Evolutionary conservation across 2,888 invertebrate species (phyloP).

Genomic region (Nasonovia ribisnigri): DNA sequence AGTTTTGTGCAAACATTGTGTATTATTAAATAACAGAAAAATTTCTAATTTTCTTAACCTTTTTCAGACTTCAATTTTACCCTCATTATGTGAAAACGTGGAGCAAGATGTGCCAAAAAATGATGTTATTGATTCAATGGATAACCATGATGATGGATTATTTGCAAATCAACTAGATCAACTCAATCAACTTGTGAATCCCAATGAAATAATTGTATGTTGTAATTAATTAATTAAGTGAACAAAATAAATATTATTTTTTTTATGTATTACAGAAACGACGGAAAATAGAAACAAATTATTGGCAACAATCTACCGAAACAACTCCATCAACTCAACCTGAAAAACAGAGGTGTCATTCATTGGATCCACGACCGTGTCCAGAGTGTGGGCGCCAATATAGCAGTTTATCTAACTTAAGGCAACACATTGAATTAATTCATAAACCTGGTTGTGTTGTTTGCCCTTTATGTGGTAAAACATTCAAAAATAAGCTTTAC

Average conservation of each 20-base stretch:
- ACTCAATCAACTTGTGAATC: conserved; percentile 57
- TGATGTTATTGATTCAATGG: conserved; percentile 51
- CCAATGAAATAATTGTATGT: conserved; percentile 55
- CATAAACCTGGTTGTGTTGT: conserved; percentile 77
- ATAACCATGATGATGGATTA: conserved; percentile 55
- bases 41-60: background rate
- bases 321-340: conserved; percentile 15
- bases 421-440: conserved; percentile 78
- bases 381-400: conserved; percentile 77
- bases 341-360: conserved; percentile 71
- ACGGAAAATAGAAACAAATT: conserved; percentile 52
- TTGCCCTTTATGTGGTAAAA: conserved; percentile 76
- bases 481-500: conserved; percentile 77
- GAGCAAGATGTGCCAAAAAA: conserved; percentile 57
- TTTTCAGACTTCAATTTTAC: conserved; percentile 57
- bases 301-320: conserved; percentile 57
- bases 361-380: conserved; percentile 75
- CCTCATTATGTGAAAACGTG: conserved; percentile 52
- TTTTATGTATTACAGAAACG: conserved; percentile 49
- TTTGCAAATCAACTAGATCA: conserved; percentile 57
- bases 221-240: background rate
- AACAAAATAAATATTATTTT: background rate
- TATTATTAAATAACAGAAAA: background rate
- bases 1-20: background rate
- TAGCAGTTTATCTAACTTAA: conserved; percentile 77